phyloP scores from a whole-genome alignment of 2,113 vertebrate genomes.

The Mystacornis crossleyi region DNA sequence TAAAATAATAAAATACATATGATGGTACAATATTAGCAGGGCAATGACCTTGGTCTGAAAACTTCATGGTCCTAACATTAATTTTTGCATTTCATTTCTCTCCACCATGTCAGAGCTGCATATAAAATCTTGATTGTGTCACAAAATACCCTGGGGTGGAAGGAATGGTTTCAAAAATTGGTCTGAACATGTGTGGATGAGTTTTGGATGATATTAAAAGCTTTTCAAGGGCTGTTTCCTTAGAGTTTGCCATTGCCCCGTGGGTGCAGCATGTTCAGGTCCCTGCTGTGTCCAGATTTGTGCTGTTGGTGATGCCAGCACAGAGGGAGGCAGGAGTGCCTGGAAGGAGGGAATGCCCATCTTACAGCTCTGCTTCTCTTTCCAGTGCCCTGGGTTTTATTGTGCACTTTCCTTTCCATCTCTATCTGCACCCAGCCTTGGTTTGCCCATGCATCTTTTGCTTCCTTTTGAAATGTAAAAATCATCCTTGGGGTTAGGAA shows the following conservation, averaged over 20 bases:
- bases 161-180: background rate
- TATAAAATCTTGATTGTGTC: background rate
- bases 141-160: background rate
- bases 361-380: background rate
- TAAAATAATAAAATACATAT: slow-evolving; percentile 14
- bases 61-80: background rate
- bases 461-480: background rate
- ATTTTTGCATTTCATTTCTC: background rate
- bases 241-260: fast-evolving
- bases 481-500: background rate
- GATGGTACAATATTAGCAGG: background rate
- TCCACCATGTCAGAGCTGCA: background rate
- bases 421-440: background rate
- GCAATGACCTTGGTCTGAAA: background rate
- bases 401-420: background rate
- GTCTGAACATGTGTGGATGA: background rate
- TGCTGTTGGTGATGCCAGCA: fast-evolving
- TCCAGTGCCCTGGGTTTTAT: background rate
- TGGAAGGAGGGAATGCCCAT: background rate
- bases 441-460: background rate
- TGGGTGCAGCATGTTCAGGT: fast-evolving
- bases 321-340: background rate
- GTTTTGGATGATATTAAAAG: background rate
- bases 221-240: background rate
- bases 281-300: background rate